A percentile compares a stretch with the other conserved stretches of the same genome.
Evolutionary conservation across 35 echinoderm and acorn worm genomes (phyloP).

Genomic region (Ophiothrix spiculata): DNA sequence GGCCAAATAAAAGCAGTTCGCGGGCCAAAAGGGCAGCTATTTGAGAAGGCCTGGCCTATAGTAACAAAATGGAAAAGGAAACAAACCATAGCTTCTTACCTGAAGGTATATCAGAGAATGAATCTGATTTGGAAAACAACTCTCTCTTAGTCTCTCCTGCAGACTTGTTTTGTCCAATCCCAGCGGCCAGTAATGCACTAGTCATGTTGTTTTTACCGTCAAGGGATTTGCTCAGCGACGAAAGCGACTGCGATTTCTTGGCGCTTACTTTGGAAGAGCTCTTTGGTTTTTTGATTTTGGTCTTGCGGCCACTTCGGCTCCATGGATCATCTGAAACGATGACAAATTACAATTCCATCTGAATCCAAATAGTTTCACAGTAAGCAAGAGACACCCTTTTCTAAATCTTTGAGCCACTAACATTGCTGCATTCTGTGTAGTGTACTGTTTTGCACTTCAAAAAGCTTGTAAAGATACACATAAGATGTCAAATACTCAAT

Average conservation of each 20-base stretch:
- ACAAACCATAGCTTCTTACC: too few relatives aligned
- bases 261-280: slow-evolving; percentile 37
- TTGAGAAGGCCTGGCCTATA: too few relatives aligned
- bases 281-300: slow-evolving; percentile 44
- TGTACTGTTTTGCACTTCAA: too few relatives aligned
- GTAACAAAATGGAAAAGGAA: too few relatives aligned
- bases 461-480: too few relatives aligned
- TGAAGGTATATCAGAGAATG: slow-evolving; percentile 17
- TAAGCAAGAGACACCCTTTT: background rate
- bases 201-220: slow-evolving; percentile 40
- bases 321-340: slow-evolving; percentile 61
- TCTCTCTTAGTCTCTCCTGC: background rate
- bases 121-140: slow-evolving; percentile 3
- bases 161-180: slow-evolving; percentile 19
- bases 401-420: too few relatives aligned
- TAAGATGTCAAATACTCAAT: too few relatives aligned
- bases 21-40: too few relatives aligned
- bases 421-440: too few relatives aligned
- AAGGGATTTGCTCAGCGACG: background rate
- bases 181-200: slow-evolving; percentile 37
- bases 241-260: slow-evolving; percentile 32
- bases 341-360: background rate
- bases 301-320: slow-evolving; percentile 57
- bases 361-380: background rate
- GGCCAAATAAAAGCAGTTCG: too few relatives aligned